These are phyloP conservation scores for Caenorhabditis parvicauda DNA, from an alignment of 2,888 invertebrate genomes.

Conservation along the genomic window DNA sequence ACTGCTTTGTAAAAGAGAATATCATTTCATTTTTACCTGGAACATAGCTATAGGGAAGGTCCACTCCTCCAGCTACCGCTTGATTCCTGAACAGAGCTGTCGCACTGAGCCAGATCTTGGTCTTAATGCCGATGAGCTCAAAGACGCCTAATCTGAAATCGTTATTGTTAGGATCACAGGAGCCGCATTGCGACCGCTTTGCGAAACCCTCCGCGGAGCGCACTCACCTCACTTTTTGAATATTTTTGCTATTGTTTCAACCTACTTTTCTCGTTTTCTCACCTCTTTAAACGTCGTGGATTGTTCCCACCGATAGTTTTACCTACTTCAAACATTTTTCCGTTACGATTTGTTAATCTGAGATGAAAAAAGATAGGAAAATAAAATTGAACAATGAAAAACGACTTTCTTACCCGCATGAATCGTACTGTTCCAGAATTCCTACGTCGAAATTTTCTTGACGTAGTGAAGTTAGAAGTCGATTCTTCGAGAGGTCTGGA, in stretches of 20 bases:
- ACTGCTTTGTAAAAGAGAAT: background rate
- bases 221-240: no score
- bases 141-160: conserved; percentile 39
- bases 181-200: background rate
- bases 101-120: conserved; percentile 51
- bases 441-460: conserved; percentile 45
- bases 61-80: conserved; percentile 43
- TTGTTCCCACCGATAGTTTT: no score
- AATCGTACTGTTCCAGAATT: conserved; percentile 55
- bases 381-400: background rate
- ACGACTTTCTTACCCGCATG: conserved; percentile 32
- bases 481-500: conserved; percentile 30
- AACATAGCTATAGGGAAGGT: conserved; percentile 53
- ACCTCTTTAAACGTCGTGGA: no score
- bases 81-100: conserved; percentile 50
- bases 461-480: conserved; percentile 13
- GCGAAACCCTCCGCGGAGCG: no score
- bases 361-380: no score
- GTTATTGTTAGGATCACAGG: background rate
- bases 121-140: conserved; percentile 29
- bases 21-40: conserved; percentile 34
- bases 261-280: no score
- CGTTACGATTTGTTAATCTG: no score
- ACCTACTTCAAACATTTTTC: no score
- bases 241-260: no score